A percentile compares a stretch with the other conserved stretches of the same genome.
Evolutionary conservation across 1,140 invertebrate genomes (phyloP).

Genomic region (Vanessa atalanta): DNA sequence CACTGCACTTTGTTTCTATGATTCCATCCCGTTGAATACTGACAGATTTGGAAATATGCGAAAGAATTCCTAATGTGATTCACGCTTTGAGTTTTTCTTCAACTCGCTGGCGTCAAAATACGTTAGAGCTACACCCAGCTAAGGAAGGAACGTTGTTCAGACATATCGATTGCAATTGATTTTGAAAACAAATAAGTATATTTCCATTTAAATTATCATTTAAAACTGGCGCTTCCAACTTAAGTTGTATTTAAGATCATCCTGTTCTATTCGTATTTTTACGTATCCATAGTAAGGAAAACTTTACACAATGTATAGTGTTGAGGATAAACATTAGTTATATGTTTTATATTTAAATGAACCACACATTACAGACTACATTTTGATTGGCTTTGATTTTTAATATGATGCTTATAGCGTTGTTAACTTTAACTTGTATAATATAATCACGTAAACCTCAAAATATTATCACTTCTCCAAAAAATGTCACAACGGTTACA

Average conservation of each 20-base stretch:
- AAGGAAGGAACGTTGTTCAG: not conserved
- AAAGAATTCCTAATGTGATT: not conserved
- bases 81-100: not conserved
- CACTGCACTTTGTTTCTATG: constrained; percentile 46
- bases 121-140: not conserved
- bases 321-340: not conserved
- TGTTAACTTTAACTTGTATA: too few species aligned
- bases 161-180: not conserved
- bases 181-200: too few species aligned
- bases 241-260: not conserved
- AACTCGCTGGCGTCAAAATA: not conserved
- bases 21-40: constrained; percentile 9
- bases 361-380: too few species aligned
- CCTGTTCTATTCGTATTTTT: not conserved
- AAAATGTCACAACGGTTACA: not conserved
- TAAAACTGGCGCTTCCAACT: too few species aligned
- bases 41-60: constrained; percentile 12
- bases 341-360: too few species aligned
- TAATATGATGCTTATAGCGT: too few species aligned
- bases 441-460: too few species aligned
- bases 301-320: not conserved
- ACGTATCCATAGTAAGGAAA: not conserved
- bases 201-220: too few species aligned
- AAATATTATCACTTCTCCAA: not conserved
- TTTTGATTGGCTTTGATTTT: too few species aligned